Evolutionary conservation across 2,113 vertebrate genomes (phyloP), one percentile per base, ranked within the genome.

Genomic region (Notarius quadriscutis): DNA sequence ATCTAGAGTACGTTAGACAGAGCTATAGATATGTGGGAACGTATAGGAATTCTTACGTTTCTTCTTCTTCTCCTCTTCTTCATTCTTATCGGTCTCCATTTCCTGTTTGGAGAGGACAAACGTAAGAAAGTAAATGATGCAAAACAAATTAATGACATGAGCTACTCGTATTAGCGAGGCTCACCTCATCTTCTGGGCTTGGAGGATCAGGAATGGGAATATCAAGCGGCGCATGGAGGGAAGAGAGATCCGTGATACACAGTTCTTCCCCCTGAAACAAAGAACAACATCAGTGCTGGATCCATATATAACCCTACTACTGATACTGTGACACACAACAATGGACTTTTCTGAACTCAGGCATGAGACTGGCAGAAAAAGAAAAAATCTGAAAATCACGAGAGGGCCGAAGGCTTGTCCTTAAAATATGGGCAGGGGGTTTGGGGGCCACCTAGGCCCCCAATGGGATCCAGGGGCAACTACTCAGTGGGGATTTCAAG

Each of bases 181-280:
- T 30, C 48, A 97, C 96, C 96, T 97, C 97, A 0, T 97, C 96
- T 20, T 98, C 97, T 17, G 96, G 94, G 53, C 94, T 88, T 0
- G 97, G 97, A 0, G 97, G 96, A 62, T 98, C 97, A 2, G 97
- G 97, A 17, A 97, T 96, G 55, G 97, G 97, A 88, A 98, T 98
- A 58, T 98, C 96, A 92, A 98, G 90, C 0, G 96, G 95, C 2
- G 96, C 96, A 50, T 93, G 94, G 3, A 97, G 95, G 0, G 93
- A 92, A 0, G 94, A 91, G 74, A 96, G 88, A 89, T 97, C 96
- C 41, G 92, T 88, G 85, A 97, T 82, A 30, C 92, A 96, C 86
- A 98, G 81, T 2, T 90, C 92, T 0, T 95, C 94, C n/a, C 95
- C 94, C 97, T 98, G 90, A 77, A 86, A 86, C 58, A 10, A 17